phyloP scores from a whole-genome alignment of 2,113 vertebrate species.

The Merops nubicus region DNA sequence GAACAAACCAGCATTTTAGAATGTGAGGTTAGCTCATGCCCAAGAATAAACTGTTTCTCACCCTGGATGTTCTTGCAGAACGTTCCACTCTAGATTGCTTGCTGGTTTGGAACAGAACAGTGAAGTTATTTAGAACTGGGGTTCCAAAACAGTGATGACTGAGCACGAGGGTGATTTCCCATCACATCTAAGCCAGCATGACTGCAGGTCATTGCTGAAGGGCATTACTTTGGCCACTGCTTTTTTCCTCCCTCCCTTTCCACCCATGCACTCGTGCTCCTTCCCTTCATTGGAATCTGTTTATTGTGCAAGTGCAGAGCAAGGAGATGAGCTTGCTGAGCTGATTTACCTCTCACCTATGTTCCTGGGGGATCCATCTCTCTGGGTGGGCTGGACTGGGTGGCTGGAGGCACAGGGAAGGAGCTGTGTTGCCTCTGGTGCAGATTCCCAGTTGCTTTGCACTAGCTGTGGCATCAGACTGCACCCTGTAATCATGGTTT shows the following conservation, averaged over 20 bases:
- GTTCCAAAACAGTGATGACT: neutral
- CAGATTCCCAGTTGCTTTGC: neutral
- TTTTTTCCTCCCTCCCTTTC: neutral
- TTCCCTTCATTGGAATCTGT: neutral
- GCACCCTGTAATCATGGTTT: neutral
- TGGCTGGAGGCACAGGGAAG: neutral
- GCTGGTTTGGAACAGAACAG: neutral
- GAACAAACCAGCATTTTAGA: neutral
- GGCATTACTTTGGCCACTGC: neutral
- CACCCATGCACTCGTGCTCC: rapidly evolving
- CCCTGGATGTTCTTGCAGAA: neutral
- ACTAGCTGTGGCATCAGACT: neutral
- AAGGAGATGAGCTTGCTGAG: neutral
- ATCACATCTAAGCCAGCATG: neutral
- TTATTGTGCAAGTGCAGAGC: neutral
- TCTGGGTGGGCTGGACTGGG: neutral
- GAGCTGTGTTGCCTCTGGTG: neutral
- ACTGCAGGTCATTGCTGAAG: neutral
- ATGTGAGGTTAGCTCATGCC: neutral
- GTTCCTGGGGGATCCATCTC: neutral
- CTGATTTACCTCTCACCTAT: neutral
- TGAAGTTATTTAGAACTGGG: neutral
- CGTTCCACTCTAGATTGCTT: neutral
- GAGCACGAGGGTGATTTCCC: neutral
- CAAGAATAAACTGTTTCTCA: neutral